These are phyloP conservation scores for Xiphophorus couchianus DNA, from an alignment of 2,113 vertebrate species.

Conservation along the genomic window DNA sequence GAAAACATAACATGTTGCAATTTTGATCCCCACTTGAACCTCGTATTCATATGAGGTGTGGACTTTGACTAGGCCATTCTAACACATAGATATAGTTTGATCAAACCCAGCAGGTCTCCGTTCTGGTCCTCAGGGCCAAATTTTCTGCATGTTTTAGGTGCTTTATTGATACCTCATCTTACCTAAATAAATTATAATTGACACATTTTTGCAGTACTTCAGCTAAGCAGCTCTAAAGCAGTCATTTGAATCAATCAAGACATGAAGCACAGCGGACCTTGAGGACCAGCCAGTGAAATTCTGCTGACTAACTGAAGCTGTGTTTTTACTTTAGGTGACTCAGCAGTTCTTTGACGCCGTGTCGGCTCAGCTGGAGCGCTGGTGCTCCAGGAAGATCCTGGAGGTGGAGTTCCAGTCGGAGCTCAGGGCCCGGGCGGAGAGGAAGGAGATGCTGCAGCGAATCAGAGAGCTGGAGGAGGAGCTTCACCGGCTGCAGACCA, in stretches of 20 bases:
- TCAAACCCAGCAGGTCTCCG: not conserved
- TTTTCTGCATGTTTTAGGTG: not conserved
- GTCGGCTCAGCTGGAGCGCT: slow-evolving; percentile 89
- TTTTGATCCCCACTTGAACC: too few species aligned
- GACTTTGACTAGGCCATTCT: not conserved
- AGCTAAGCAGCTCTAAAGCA: not conserved
- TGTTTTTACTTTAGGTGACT: slow-evolving; percentile 72
- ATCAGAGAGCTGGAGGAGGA: slow-evolving; percentile 87
- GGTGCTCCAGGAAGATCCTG: slow-evolving; percentile 90
- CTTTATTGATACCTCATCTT: not conserved
- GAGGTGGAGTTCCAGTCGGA: slow-evolving; percentile 85
- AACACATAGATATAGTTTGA: not conserved
- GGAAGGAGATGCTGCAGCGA: slow-evolving; percentile 81
- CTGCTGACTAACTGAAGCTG: not conserved
- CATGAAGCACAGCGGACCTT: not conserved
- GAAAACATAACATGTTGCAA: too few species aligned
- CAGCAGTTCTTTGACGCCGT: slow-evolving; percentile 93
- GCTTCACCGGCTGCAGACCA: slow-evolving; percentile 84
- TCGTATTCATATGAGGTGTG: too few species aligned
- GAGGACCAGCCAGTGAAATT: not conserved
- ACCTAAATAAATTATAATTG: not conserved
- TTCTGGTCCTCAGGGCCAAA: not conserved
- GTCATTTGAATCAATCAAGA: not conserved
- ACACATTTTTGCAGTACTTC: too few species aligned
- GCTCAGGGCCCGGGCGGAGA: slow-evolving; percentile 84